These are phyloP conservation scores for Siphamia tubifer DNA, from an alignment of 2,113 vertebrate genomes.

Conservation along the genomic window DNA sequence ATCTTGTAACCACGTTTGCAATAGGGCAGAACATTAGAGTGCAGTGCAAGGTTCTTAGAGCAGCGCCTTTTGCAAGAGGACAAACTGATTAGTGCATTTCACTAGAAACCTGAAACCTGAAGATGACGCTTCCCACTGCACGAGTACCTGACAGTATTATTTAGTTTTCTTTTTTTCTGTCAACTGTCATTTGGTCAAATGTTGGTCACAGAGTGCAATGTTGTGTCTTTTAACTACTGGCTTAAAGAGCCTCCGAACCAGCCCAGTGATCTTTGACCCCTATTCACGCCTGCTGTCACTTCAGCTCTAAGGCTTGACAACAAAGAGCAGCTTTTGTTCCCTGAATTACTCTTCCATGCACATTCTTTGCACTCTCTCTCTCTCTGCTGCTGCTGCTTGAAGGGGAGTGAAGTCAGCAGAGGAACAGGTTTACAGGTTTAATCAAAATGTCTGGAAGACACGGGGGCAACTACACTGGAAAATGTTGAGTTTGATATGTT, in stretches of 20 bases:
- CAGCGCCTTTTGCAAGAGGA: background rate
- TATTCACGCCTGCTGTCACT: constrained; percentile 66
- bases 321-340: constrained; percentile 70
- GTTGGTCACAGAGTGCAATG: too few relatives aligned
- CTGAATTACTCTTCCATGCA: constrained; percentile 18
- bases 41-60: background rate
- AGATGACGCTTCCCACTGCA: too few relatives aligned
- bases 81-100: too few relatives aligned
- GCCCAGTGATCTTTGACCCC: constrained; percentile 59
- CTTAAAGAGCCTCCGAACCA: constrained; percentile 49
- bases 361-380: constrained; percentile 50
- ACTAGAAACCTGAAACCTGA: too few relatives aligned
- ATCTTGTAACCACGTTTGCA: background rate
- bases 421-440: background rate
- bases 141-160: too few relatives aligned
- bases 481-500: too few relatives aligned
- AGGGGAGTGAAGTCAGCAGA: background rate
- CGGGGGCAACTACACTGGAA: too few relatives aligned
- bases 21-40: background rate
- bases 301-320: constrained; percentile 51
- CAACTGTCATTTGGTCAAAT: too few relatives aligned
- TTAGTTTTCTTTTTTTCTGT: too few relatives aligned
- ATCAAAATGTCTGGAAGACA: background rate
- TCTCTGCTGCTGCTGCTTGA: background rate
- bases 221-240: constrained; percentile 4